phyloP scores from a whole-genome alignment of 2,888 invertebrate genomes.

The Drosophila setosimentum region DNA sequence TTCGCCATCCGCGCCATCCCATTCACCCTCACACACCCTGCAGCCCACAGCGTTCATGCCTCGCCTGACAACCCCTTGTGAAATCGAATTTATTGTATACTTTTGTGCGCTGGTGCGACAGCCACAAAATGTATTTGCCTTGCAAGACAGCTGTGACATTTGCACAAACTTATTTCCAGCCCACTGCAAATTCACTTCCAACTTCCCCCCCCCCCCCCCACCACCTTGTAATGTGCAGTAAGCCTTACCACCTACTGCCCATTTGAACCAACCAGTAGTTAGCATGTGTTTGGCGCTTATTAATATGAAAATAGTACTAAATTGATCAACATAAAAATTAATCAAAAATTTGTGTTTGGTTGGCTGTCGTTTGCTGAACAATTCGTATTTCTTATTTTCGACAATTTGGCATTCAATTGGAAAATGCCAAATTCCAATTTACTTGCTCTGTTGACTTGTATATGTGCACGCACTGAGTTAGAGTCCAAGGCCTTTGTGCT shows the following conservation, averaged over 20 bases:
- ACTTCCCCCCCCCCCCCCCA: too few species aligned
- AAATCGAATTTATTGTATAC: conserved; percentile 78
- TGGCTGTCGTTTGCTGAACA: conserved; percentile 8
- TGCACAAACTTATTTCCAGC: conserved; percentile 49
- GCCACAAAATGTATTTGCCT: conserved; percentile 74
- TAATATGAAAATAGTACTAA: conserved; percentile 59
- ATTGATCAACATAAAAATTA: conserved; percentile 59
- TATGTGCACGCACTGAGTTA: conserved; percentile 65
- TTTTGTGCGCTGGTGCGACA: conserved; percentile 61
- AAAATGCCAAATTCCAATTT: conserved; percentile 41
- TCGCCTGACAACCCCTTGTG: not conserved
- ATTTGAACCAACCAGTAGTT: conserved; percentile 26
- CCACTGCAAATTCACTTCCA: conserved; percentile 11
- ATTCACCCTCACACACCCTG: not conserved
- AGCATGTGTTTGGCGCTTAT: conserved; percentile 71
- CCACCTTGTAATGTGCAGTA: not conserved
- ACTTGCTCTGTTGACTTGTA: conserved; percentile 67
- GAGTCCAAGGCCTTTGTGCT: conserved; percentile 62
- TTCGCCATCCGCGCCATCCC: conserved; percentile 1
- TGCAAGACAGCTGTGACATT: conserved; percentile 69
- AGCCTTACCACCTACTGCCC: not conserved
- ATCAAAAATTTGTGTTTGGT: conserved; percentile 65
- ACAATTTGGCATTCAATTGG: conserved; percentile 18
- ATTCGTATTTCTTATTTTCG: conserved; percentile 9
- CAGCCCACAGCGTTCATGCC: too few species aligned